Base-by-base conservation (phyloP, 2,797 vertebrate genomes). In the Vultur gryphus region DNA sequence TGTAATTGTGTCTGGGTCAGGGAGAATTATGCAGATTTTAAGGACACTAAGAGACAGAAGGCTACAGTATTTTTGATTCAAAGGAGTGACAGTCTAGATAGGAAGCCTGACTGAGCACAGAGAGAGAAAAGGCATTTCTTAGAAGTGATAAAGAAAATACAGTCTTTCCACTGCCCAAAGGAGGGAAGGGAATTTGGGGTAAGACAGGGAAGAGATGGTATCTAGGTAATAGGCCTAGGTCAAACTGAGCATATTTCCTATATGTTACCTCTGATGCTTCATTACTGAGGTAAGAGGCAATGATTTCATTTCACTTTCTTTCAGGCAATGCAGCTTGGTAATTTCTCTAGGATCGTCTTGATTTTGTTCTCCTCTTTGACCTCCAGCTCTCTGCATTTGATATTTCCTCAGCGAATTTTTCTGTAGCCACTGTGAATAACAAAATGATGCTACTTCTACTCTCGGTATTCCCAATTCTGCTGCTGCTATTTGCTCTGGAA, bases 401-500 rank as follows among this genome's bases (percentile, higher is more conserved):
- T 71, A 73, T 89, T 83, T 94, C 61, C 87, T 94, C 72, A 52
- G 64, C 0, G 5, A 90, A 11, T 59, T 71, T 85, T 81, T 79
- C 85, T 70, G 46, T 18, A 87, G 65, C 62, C 82, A n/a, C 43
- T 2, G 2, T 61, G 87, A 90, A 51, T 81, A 93, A 83, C 39
- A 87, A 78, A 91, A 54, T 8, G 15, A 57, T 64, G 62, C 29
- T 72, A 37, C 67, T 92, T 84, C 48, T 79, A 4, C 70, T 66
- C 62, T 84, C 55, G 35, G 33, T 79, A 89, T 95, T 94, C 88
- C 81, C 86, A 52, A 0, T 58, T 87, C 75, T 79, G 80, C 65
- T 57, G 61, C 90, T 94, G 87, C 51, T 94, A 67, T 94, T 82
- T 95, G 87, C 71, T 76, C 83, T 83, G 69, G 66, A 96, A 75